Conservation (phyloP, 1,140 invertebrate genomes). For the Eumeta japonica region DNA sequence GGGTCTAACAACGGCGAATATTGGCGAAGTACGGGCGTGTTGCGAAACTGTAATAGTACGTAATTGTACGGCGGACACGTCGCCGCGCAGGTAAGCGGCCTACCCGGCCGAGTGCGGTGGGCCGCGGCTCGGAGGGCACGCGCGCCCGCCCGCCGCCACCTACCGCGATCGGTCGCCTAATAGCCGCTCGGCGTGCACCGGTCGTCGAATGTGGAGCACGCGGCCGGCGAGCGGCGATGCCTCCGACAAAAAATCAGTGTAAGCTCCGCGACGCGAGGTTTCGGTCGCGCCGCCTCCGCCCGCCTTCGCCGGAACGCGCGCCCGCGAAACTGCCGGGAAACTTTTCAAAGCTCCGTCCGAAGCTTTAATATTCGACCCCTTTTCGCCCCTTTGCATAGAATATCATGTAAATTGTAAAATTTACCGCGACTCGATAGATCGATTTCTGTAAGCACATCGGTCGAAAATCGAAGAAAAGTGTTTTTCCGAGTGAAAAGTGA, state of each 20-base stretch:
- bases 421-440: too few species aligned
- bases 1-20: slow-evolving; percentile 32
- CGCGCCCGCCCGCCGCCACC: too few species aligned
- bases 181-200: slow-evolving; percentile 33
- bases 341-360: too few species aligned
- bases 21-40: slow-evolving; percentile 23
- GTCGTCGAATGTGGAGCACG: slow-evolving; percentile 50
- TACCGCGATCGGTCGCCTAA: slow-evolving; percentile 25
- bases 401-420: too few species aligned
- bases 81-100: slow-evolving; percentile 30
- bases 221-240: slow-evolving; percentile 37
- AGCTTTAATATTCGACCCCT: too few species aligned
- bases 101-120: slow-evolving; percentile 26
- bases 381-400: too few species aligned
- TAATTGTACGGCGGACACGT: slow-evolving; percentile 43
- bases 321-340: slow-evolving; percentile 14
- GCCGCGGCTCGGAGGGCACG: slow-evolving; percentile 14
- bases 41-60: slow-evolving; percentile 33
- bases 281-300: slow-evolving; percentile 36
- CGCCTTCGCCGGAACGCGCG: slow-evolving; percentile 10
- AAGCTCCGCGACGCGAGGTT: slow-evolving; percentile 38
- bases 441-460: too few species aligned
- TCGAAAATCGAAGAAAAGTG: too few species aligned
- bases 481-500: too few species aligned
- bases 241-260: slow-evolving; percentile 55